Evolutionary conservation across 2,888 invertebrate species (phyloP).

Genomic region (Belgica antarctica): DNA sequence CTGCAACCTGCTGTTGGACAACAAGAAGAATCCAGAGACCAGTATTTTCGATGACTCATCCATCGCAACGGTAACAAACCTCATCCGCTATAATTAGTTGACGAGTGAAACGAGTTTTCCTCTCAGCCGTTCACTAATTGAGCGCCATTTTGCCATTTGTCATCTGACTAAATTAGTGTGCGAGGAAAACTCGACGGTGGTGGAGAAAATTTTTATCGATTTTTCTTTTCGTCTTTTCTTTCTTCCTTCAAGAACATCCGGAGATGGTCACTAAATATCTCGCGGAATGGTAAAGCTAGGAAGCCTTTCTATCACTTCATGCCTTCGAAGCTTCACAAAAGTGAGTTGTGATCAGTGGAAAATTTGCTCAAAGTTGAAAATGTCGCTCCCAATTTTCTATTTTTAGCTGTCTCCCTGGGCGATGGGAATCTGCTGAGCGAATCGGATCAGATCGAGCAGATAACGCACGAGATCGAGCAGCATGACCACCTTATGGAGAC

Average conservation of each 20-base stretch:
- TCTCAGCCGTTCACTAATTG: slow-evolving; percentile 30
- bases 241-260: slow-evolving; percentile 15
- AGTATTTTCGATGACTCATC: slow-evolving; percentile 35
- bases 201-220: not conserved
- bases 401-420: slow-evolving; percentile 36
- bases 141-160: slow-evolving; percentile 39
- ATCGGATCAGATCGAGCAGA: slow-evolving; percentile 57
- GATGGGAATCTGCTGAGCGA: slow-evolving; percentile 38
- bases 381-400: slow-evolving; percentile 18
- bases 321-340: slow-evolving; percentile 40
- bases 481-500: slow-evolving; percentile 66
- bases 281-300: slow-evolving; percentile 8
- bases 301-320: slow-evolving; percentile 34
- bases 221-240: not conserved
- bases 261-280: slow-evolving; percentile 39
- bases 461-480: slow-evolving; percentile 65
- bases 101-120: not conserved
- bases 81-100: no score
- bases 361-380: no score
- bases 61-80: slow-evolving; percentile 32
- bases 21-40: slow-evolving; percentile 25
- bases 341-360: slow-evolving; percentile 28
- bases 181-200: not conserved
- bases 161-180: slow-evolving; percentile 34
- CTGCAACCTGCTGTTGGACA: not conserved